Evolutionary conservation across 2,797 vertebrate genomes (phyloP).

Genomic region (Pipistrellus kuhlii): DNA sequence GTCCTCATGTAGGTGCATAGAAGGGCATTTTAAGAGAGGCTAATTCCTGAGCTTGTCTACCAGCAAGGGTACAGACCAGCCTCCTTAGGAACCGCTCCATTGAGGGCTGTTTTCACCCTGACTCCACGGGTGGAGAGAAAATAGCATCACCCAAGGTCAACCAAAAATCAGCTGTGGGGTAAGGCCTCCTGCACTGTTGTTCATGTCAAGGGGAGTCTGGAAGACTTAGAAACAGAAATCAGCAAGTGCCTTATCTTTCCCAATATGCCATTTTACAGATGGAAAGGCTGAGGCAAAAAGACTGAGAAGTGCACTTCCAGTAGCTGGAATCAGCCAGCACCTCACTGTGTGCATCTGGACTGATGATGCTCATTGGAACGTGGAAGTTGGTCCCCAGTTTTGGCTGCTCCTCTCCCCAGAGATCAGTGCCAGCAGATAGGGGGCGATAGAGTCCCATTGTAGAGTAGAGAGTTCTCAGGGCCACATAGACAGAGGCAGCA

Average conservation of each 20-base stretch:
- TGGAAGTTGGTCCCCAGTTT: neutral
- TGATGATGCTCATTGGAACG: neutral
- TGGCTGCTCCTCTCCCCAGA: neutral
- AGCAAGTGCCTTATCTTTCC: too few relatives aligned
- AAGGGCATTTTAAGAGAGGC: neutral
- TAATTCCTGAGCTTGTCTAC: too few relatives aligned
- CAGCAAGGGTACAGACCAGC: neutral
- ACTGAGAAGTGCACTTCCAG: neutral
- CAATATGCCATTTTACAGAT: neutral
- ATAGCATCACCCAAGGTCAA: neutral
- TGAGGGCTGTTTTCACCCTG: neutral
- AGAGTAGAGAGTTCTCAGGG: constrained; percentile 82
- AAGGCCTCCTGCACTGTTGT: neutral
- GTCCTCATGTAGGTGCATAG: neutral
- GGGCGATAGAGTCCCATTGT: constrained; percentile 77
- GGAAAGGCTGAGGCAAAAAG: neutral
- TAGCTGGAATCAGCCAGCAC: neutral
- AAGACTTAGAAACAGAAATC: neutral
- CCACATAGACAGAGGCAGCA: constrained; percentile 81
- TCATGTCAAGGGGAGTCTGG: too few relatives aligned
- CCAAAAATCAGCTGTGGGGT: neutral
- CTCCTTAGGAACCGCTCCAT: neutral
- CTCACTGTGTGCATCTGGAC: too few relatives aligned
- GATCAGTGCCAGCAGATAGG: constrained; percentile 77
- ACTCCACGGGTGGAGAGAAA: neutral